Conservation (phyloP, 2,888 invertebrate species). For the Lamellibrachia columna region DNA sequence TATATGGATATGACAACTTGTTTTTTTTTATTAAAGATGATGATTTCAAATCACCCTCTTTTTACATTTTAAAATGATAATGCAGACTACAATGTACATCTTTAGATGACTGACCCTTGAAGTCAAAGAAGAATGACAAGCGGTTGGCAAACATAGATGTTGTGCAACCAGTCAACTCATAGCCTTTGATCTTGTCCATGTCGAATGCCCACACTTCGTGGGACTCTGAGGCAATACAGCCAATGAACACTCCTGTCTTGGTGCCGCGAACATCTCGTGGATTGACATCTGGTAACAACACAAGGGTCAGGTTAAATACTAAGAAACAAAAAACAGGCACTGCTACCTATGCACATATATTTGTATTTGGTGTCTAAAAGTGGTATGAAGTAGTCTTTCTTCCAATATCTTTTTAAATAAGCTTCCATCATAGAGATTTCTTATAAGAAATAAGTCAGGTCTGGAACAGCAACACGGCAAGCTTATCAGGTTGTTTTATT, state of each 20-base stretch:
- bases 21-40: too few relatives aligned
- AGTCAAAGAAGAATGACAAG: conserved; percentile 94
- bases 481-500: too few relatives aligned
- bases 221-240: conserved; percentile 89
- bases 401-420: too few relatives aligned
- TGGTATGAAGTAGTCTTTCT: conserved; percentile 72
- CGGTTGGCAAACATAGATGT: conserved; percentile 91
- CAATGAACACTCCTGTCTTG: conserved; percentile 93
- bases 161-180: conserved; percentile 91
- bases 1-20: too few relatives aligned
- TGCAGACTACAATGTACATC: too few relatives aligned
- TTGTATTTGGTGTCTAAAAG: neutral
- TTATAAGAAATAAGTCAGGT: too few relatives aligned
- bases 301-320: conserved; percentile 63
- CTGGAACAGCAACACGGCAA: too few relatives aligned
- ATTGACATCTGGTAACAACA: conserved; percentile 77
- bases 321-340: too few relatives aligned
- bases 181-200: conserved; percentile 80
- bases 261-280: conserved; percentile 85
- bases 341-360: neutral
- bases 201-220: conserved; percentile 87
- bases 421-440: too few relatives aligned
- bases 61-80: too few relatives aligned
- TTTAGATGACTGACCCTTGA: conserved; percentile 72
- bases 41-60: too few relatives aligned